Conservation (phyloP, 1,140 invertebrate species). For the Dreissena polymorpha region DNA sequence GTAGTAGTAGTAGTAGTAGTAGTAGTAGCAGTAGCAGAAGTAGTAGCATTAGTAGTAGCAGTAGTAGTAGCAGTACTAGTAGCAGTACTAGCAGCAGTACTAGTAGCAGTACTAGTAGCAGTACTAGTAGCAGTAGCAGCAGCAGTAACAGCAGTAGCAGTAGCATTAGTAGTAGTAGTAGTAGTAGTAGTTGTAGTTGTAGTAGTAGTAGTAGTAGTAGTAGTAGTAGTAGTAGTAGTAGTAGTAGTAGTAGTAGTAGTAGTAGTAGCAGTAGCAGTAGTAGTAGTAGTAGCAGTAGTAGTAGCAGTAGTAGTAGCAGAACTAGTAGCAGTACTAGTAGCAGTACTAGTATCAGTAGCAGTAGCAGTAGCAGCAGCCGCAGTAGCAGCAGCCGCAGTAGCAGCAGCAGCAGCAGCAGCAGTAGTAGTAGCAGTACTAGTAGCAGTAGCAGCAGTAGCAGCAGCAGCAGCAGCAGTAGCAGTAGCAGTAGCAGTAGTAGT, state of each 20-base stretch:
- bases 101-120: slow-evolving; percentile 49
- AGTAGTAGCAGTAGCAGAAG: slow-evolving; percentile 35
- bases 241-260: too few species aligned
- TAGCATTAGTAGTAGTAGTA: slow-evolving; percentile 35
- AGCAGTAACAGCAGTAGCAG: not conserved
- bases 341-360: slow-evolving; percentile 33
- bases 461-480: too few species aligned
- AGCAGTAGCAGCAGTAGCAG: too few species aligned
- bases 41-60: slow-evolving; percentile 33
- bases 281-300: too few species aligned
- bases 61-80: slow-evolving; percentile 41
- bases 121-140: slow-evolving; percentile 40
- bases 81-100: slow-evolving; percentile 34
- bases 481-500: too few species aligned
- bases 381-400: slow-evolving; percentile 39
- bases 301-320: too few species aligned
- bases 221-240: not conserved
- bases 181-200: too few species aligned
- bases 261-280: too few species aligned
- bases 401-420: slow-evolving; percentile 39
- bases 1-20: not conserved
- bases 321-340: slow-evolving; percentile 33
- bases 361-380: slow-evolving; percentile 27
- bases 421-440: slow-evolving; percentile 50
- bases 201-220: slow-evolving; percentile 29